A percentile compares a stretch with the other conserved stretches of the same genome.
Conservation (phyloP, 92 coral and sea anemone genomes). For the Zoanthus sociatus region DNA sequence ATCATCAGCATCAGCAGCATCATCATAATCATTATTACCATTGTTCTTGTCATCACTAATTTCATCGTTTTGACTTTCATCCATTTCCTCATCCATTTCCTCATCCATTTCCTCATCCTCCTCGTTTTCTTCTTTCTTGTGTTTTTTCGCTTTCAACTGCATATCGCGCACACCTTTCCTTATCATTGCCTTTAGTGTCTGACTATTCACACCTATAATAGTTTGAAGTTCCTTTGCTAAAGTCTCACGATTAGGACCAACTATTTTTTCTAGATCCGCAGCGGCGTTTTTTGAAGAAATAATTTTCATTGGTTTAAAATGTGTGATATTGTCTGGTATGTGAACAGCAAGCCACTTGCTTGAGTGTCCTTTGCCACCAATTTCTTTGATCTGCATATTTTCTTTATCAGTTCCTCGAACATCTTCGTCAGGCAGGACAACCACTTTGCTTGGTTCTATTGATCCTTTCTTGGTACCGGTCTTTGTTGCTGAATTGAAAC, state of each 20-base stretch:
- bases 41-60: constrained; percentile 26
- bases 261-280: constrained; percentile 72
- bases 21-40: constrained; percentile 39
- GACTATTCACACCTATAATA: constrained; percentile 76
- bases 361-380: constrained; percentile 70
- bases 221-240: constrained; percentile 82
- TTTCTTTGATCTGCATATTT: constrained; percentile 92
- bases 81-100: constrained; percentile 32
- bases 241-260: constrained; percentile 90
- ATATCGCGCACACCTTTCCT: constrained; percentile 53
- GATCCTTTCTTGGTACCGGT: constrained; percentile 55
- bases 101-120: constrained; percentile 49
- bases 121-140: constrained; percentile 45
- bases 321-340: constrained; percentile 88
- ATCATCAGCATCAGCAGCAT: constrained; percentile 44
- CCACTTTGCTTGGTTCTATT: constrained; percentile 87
- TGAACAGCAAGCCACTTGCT: constrained; percentile 98
- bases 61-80: constrained; percentile 50
- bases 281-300: constrained; percentile 80
- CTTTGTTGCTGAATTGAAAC: constrained; percentile 23
- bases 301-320: constrained; percentile 67
- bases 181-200: constrained; percentile 75
- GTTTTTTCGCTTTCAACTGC: constrained; percentile 23
- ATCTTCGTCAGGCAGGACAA: constrained; percentile 87
- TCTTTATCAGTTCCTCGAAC: constrained; percentile 83